A percentile compares a stretch with the other conserved stretches of the same genome.
Evolutionary conservation across 2,888 invertebrate genomes (phyloP).

Genomic region (Ochropleura leucogaster): DNA sequence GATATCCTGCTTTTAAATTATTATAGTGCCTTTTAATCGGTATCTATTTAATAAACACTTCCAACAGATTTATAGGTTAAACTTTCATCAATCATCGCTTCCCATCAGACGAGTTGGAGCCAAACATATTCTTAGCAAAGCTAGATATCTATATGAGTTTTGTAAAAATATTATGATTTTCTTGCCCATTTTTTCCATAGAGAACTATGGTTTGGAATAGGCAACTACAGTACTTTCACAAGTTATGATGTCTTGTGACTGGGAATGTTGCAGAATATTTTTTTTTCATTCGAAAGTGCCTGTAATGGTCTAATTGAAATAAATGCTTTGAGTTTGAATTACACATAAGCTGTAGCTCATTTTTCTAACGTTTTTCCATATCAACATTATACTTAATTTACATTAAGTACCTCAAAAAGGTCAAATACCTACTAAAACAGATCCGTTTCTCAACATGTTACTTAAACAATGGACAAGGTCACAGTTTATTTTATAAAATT

Average conservation of each 20-base stretch:
- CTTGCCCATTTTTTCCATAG: no score
- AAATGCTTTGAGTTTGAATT: no score
- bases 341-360: neutral
- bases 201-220: no score
- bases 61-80: neutral
- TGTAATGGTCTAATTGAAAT: no score
- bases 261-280: no score
- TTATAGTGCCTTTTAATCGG: neutral
- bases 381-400: neutral
- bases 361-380: neutral
- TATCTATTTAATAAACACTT: slow-evolving; percentile 16
- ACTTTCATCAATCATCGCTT: no score
- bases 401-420: neutral
- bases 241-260: no score
- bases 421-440: slow-evolving; percentile 1
- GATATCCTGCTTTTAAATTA: slow-evolving; percentile 33
- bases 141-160: neutral
- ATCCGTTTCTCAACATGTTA: slow-evolving; percentile 29
- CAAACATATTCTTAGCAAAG: no score
- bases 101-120: no score
- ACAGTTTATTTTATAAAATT: slow-evolving; percentile 15
- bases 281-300: no score
- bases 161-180: no score
- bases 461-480: slow-evolving; percentile 47
- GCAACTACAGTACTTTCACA: no score